A percentile compares a stretch with the other conserved stretches of the same genome.
Conservation (phyloP, 2,113 vertebrate species). For the Centropus bengalensis region DNA sequence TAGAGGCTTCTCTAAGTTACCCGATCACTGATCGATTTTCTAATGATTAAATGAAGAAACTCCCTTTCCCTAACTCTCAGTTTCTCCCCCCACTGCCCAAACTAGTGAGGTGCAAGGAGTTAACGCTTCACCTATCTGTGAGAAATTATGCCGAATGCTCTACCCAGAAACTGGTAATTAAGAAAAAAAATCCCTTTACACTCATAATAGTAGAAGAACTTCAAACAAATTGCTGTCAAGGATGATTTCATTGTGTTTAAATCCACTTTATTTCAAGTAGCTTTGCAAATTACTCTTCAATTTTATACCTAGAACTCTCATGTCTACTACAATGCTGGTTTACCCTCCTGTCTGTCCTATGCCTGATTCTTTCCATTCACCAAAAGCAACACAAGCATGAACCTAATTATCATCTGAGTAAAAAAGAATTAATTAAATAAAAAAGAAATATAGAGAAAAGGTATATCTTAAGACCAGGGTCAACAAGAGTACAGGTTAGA, state of each 20-base stretch:
- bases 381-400: not conserved
- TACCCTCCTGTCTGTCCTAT: not conserved
- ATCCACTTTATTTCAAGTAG: conserved; percentile 3
- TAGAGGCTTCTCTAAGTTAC: not conserved
- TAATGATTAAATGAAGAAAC: not conserved
- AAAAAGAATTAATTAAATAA: not conserved
- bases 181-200: conserved; percentile 55
- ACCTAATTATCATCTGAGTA: not conserved
- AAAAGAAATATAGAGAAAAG: not conserved
- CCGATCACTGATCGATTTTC: not conserved
- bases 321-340: not conserved
- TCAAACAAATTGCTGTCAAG: conserved; percentile 46
- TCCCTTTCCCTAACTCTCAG: not conserved
- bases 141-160: conserved; percentile 22
- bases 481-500: not conserved
- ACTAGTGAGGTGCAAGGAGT: not conserved
- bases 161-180: conserved; percentile 49
- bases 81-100: not conserved
- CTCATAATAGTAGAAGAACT: conserved; percentile 61
- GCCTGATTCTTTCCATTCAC: not conserved
- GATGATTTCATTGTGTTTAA: conserved; percentile 58
- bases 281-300: conserved; percentile 59
- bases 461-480: not conserved
- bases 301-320: conserved; percentile 34
- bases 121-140: conserved; percentile 39